Conservation (phyloP, 2,888 invertebrate genomes). For the Drosophila recens region DNA sequence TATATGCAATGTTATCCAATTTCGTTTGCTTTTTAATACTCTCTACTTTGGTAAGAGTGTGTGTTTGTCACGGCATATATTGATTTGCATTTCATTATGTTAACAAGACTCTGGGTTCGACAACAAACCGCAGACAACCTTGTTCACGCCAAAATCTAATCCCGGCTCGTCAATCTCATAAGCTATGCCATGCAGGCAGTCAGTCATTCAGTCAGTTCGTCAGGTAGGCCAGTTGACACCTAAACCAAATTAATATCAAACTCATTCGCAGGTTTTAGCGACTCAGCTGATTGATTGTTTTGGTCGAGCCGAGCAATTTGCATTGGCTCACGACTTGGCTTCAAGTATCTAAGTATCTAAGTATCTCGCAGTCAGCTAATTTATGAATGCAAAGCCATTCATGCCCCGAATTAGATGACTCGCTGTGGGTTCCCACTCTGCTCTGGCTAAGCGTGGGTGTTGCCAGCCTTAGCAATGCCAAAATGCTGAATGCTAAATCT, state of each 20-base stretch:
- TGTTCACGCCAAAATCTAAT: constrained; percentile 57
- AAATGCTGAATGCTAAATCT: constrained; percentile 20
- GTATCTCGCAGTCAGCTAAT: constrained; percentile 61
- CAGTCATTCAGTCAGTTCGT: neutral
- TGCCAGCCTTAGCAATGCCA: constrained; percentile 64
- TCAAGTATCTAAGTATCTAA: constrained; percentile 53
- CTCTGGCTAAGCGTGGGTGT: constrained; percentile 56
- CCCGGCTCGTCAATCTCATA: constrained; percentile 70
- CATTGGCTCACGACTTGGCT: constrained; percentile 70
- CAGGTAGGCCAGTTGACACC: constrained; percentile 56
- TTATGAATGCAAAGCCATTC: constrained; percentile 79
- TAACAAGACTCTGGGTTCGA: constrained; percentile 28
- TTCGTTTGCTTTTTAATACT: neutral
- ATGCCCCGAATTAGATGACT: constrained; percentile 74
- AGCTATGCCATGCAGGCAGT: constrained; percentile 52
- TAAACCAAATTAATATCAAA: constrained; percentile 59
- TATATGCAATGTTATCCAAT: neutral
- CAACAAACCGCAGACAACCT: constrained; percentile 51
- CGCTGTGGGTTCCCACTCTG: constrained; percentile 33
- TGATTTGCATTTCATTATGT: constrained; percentile 23
- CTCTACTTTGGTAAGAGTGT: neutral
- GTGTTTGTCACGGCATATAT: neutral
- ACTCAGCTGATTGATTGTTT: constrained; percentile 66
- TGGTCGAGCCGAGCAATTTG: constrained; percentile 57
- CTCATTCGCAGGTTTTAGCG: constrained; percentile 31